Conservation (phyloP, 2,797 vertebrate species). For the Pygocentrus nattereri region DNA sequence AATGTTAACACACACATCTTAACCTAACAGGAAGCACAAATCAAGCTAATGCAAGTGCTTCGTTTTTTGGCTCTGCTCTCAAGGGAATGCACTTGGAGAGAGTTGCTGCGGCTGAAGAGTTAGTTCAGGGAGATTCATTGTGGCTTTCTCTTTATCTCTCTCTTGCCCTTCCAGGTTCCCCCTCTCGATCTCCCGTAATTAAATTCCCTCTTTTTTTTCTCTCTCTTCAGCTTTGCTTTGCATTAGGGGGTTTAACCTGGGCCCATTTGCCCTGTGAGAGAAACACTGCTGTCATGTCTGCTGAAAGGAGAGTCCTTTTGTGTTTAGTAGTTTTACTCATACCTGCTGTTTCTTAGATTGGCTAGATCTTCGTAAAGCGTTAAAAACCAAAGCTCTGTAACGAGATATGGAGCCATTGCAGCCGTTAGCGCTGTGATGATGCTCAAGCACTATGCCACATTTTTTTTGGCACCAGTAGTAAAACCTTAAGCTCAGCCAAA, state of each 20-base stretch:
- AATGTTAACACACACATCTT: background rate
- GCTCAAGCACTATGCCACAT: too few species aligned
- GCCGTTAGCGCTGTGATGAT: too few species aligned
- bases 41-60: constrained; percentile 46
- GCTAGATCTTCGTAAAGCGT: background rate
- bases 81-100: constrained; percentile 5
- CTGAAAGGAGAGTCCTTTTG: background rate
- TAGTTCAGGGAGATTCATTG: background rate
- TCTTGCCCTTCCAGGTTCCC: background rate
- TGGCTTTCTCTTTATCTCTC: constrained; percentile 2
- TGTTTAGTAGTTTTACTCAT: background rate
- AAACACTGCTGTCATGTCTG: background rate
- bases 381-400: background rate
- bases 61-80: constrained; percentile 39
- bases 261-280: background rate
- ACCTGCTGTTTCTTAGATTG: background rate
- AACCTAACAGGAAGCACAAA: constrained; percentile 50
- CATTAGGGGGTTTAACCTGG: background rate
- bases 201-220: background rate
- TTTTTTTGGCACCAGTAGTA: too few species aligned
- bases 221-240: background rate
- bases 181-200: background rate
- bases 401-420: too few species aligned
- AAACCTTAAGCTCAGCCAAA: too few species aligned
- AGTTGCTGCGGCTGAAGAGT: constrained; percentile 13